Conservation (phyloP, 1,140 invertebrate species). For the Macrosteles quadrilineatus region DNA sequence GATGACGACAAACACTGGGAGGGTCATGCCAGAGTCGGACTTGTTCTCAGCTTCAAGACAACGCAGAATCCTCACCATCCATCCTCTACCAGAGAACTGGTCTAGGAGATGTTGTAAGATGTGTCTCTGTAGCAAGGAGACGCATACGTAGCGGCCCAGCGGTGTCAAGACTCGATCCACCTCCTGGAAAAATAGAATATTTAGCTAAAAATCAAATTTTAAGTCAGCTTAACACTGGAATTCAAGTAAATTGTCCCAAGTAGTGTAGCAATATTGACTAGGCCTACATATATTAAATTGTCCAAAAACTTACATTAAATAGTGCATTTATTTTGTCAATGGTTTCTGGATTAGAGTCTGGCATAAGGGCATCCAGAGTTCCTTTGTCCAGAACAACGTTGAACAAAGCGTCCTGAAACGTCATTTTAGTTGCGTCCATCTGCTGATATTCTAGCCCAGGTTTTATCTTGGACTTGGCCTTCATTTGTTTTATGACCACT, state of each 20-base stretch:
- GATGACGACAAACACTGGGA: slow-evolving; percentile 89
- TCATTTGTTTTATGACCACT: slow-evolving; percentile 91
- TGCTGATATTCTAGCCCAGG: slow-evolving; percentile 75
- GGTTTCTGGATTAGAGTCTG: slow-evolving; percentile 68
- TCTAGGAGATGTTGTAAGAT: slow-evolving; percentile 73
- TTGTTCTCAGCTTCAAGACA: slow-evolving; percentile 76
- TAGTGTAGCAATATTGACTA: no score
- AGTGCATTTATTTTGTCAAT: slow-evolving; percentile 67
- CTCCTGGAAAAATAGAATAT: slow-evolving; percentile 48
- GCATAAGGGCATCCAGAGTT: slow-evolving; percentile 90
- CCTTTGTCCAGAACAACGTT: slow-evolving; percentile 92
- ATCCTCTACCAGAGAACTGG: slow-evolving; percentile 73
- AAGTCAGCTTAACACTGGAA: no score
- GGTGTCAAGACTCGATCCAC: slow-evolving; percentile 58
- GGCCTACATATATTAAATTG: no score
- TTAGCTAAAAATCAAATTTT: no score
- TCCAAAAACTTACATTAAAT: slow-evolving; percentile 69
- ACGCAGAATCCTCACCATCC: slow-evolving; percentile 82
- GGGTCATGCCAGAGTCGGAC: slow-evolving; percentile 58
- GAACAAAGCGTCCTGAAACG: slow-evolving; percentile 74
- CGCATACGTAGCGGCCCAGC: slow-evolving; percentile 83
- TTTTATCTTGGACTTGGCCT: slow-evolving; percentile 59
- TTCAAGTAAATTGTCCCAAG: no score
- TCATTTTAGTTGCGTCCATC: slow-evolving; percentile 87
- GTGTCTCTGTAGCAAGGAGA: slow-evolving; percentile 88